Percentiles rank a stretch among this genome's conserved stretches.
Conservation (phyloP, 2,113 vertebrate species). For the Leiothrix lutea region DNA sequence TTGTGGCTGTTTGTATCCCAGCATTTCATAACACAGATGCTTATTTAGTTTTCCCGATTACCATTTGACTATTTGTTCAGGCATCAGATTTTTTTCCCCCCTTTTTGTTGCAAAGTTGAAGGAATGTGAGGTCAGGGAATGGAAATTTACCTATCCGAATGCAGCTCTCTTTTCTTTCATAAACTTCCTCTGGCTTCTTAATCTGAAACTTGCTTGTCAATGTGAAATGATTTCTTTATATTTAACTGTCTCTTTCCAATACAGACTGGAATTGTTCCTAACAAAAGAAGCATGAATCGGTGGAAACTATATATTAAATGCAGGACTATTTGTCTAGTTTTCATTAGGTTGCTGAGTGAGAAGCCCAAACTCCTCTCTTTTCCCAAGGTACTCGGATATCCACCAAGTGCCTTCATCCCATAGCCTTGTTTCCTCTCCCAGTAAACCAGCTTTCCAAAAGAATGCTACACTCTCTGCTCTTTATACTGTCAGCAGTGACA, state of each 20-base stretch:
- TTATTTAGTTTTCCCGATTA: constrained; percentile 28
- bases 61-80: constrained; percentile 45
- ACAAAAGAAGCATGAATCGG: constrained; percentile 77
- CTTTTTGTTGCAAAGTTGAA: constrained; percentile 18
- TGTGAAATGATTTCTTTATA: constrained; percentile 76
- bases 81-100: not conserved
- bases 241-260: constrained; percentile 69
- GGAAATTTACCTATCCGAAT: constrained; percentile 33
- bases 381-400: constrained; percentile 86
- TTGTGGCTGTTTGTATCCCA: constrained; percentile 9
- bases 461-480: constrained; percentile 74
- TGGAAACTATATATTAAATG: constrained; percentile 83
- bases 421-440: constrained; percentile 71
- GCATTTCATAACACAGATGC: not conserved
- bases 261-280: constrained; percentile 76
- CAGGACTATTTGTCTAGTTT: constrained; percentile 80
- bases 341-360: constrained; percentile 82
- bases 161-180: constrained; percentile 51
- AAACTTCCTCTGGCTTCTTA: constrained; percentile 44
- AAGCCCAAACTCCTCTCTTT: constrained; percentile 75
- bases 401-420: constrained; percentile 62
- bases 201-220: constrained; percentile 58
- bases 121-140: constrained; percentile 18
- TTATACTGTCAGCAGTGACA: constrained; percentile 77
- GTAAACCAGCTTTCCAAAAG: constrained; percentile 69